These are phyloP conservation scores for Sicus ferrugineus DNA, from an alignment of 2,888 invertebrate genomes.

Conservation along the genomic window DNA sequence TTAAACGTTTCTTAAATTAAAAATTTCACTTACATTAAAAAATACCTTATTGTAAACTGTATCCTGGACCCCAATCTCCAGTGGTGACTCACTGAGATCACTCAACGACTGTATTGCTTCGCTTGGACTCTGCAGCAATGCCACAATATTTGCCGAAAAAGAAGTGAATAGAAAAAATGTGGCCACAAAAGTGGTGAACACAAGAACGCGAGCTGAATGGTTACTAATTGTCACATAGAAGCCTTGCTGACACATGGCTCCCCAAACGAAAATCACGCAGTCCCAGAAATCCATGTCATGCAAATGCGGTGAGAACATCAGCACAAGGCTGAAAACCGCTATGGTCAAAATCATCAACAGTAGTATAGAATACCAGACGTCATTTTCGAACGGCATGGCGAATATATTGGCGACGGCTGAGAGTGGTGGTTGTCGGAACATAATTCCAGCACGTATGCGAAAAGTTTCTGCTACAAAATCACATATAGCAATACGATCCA, in stretches of 20 bases:
- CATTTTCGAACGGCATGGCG: slow-evolving; percentile 68
- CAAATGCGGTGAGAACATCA: slow-evolving; percentile 50
- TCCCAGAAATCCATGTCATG: slow-evolving; percentile 62
- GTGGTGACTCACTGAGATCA: slow-evolving; percentile 68
- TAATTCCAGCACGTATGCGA: slow-evolving; percentile 66
- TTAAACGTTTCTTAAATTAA: background rate
- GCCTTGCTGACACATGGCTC: slow-evolving; percentile 72
- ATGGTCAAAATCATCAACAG: slow-evolving; percentile 54
- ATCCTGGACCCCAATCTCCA: slow-evolving; percentile 69
- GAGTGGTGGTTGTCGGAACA: slow-evolving; percentile 71
- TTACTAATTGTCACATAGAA: slow-evolving; percentile 66
- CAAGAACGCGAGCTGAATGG: slow-evolving; percentile 67
- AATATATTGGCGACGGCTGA: slow-evolving; percentile 72
- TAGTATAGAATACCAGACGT: slow-evolving; percentile 67
- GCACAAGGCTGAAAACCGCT: slow-evolving; percentile 51
- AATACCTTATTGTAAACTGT: slow-evolving; percentile 70
- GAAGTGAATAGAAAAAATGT: slow-evolving; percentile 71
- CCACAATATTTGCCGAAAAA: slow-evolving; percentile 74
- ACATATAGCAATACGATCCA: slow-evolving; percentile 67
- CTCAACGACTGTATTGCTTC: slow-evolving; percentile 67
- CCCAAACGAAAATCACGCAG: slow-evolving; percentile 67
- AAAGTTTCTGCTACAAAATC: slow-evolving; percentile 69
- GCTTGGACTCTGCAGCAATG: slow-evolving; percentile 71
- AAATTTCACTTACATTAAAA: slow-evolving; percentile 63
- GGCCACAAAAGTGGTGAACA: slow-evolving; percentile 68